phyloP scores from a whole-genome alignment of 2,113 vertebrate genomes.

The Pseudopipra pipra region DNA sequence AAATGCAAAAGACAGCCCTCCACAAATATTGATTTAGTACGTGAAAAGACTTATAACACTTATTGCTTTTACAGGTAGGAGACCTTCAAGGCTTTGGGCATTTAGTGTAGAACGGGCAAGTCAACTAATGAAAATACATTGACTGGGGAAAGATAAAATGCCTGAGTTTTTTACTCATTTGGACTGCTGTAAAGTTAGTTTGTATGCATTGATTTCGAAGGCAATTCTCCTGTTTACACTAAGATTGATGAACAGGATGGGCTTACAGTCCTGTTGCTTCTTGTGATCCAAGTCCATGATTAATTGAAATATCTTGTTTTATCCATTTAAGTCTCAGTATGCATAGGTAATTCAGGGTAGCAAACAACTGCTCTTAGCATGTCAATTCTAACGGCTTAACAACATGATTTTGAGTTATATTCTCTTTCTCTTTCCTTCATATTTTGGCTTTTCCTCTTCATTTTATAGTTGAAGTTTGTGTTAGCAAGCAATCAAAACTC shows the following conservation, averaged over 20 bases:
- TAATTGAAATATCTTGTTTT: constrained; percentile 28
- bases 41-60: constrained; percentile 5
- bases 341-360: neutral
- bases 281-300: constrained; percentile 37
- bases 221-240: constrained; percentile 26
- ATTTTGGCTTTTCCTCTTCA: neutral
- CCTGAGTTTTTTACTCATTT: neutral
- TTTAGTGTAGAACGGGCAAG: neutral
- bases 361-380: neutral
- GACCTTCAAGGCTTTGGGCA: neutral
- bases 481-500: neutral
- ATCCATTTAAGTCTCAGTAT: constrained; percentile 17
- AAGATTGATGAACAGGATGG: constrained; percentile 30
- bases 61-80: neutral
- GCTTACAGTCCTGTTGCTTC: neutral
- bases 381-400: neutral
- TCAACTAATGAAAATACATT: constrained; percentile 4
- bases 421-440: neutral
- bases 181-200: constrained; percentile 1
- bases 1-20: constrained; percentile 1
- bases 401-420: neutral
- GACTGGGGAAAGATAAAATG: constrained; percentile 11
- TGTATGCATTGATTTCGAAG: constrained; percentile 27
- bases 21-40: neutral
- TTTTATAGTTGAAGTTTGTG: neutral